phyloP scores from a whole-genome alignment of 2,113 vertebrate species.

The Gobiocypris rarus region DNA sequence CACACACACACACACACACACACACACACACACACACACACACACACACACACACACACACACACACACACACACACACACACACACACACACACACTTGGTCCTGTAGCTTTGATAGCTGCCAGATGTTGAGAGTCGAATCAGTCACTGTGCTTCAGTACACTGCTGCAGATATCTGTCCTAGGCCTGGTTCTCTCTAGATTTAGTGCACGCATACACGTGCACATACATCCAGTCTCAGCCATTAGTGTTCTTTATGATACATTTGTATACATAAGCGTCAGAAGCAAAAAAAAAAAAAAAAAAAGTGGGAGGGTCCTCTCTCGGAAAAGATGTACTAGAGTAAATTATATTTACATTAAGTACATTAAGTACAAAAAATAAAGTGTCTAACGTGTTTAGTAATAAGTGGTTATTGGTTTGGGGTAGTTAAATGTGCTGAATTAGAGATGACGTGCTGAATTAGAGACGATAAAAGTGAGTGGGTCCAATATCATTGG shows the following conservation, averaged over 20 bases:
- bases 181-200: background rate
- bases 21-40: constrained; percentile 33
- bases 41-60: constrained; percentile 35
- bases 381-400: too few species aligned
- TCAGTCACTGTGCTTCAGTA: constrained; percentile 42
- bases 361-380: too few species aligned
- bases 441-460: too few species aligned
- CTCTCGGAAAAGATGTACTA: too few species aligned
- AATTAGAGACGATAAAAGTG: too few species aligned
- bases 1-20: constrained; percentile 29
- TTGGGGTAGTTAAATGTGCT: too few species aligned
- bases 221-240: constrained; percentile 48
- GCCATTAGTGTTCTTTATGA: background rate
- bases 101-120: constrained; percentile 55
- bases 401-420: too few species aligned
- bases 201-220: constrained; percentile 37
- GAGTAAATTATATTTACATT: too few species aligned
- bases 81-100: constrained; percentile 33
- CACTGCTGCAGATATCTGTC: constrained; percentile 34
- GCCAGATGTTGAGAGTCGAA: constrained; percentile 54
- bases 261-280: background rate
- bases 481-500: too few species aligned
- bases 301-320: too few species aligned
- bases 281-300: too few species aligned
- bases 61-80: constrained; percentile 32